These are phyloP conservation scores for Gorsachius magnificus DNA, from an alignment of 2,797 vertebrate genomes.

Conservation along the genomic window DNA sequence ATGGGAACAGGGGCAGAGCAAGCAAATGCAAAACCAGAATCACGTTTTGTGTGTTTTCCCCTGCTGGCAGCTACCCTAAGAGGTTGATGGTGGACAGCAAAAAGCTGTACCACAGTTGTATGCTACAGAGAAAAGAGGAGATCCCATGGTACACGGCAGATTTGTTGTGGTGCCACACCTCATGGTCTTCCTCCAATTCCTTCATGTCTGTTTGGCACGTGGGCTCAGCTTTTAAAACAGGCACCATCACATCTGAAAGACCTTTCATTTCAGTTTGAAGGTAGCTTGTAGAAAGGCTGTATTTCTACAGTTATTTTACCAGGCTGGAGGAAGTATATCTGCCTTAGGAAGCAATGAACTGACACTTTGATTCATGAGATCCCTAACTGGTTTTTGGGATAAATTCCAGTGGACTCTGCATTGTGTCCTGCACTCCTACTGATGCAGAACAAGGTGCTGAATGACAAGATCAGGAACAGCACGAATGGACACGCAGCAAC, in stretches of 20 bases:
- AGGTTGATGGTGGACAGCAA: neutral
- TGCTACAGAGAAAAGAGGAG: neutral
- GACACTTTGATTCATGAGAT: accelerated
- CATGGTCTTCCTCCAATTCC: neutral
- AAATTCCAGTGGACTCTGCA: neutral
- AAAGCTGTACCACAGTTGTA: neutral
- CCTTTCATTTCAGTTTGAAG: neutral
- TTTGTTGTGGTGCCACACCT: neutral
- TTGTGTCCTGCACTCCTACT: neutral
- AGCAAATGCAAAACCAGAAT: neutral
- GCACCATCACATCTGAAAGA: neutral
- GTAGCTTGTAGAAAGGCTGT: neutral
- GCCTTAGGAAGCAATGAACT: neutral
- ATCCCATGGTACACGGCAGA: neutral
- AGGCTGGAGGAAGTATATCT: neutral
- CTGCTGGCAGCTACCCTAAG: neutral
- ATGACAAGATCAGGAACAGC: neutral
- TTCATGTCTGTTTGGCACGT: neutral
- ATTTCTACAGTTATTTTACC: neutral
- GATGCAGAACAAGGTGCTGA: neutral
- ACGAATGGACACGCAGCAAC: neutral
- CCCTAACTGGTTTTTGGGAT: neutral
- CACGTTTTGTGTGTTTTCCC: neutral
- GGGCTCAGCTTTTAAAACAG: neutral
- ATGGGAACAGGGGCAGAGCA: neutral